Evolutionary conservation across 2,888 invertebrate genomes (phyloP), one percentile per base, ranked within the genome.

Genomic region (Plebejus anna): DNA sequence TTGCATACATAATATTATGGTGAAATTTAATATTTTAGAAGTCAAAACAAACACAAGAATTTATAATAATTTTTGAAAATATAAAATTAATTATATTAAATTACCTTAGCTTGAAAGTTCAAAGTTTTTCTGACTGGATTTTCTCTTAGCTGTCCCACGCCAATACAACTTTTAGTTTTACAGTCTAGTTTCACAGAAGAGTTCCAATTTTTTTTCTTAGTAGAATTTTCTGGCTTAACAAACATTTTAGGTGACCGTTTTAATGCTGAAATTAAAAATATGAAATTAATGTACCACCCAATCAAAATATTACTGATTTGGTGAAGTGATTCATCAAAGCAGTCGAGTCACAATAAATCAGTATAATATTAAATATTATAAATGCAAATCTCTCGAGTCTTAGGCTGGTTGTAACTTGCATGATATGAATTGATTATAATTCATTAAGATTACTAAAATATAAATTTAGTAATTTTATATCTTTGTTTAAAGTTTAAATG

Each of bases 111-210:
- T 79, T 89, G 89, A 81, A 91, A 91, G 77, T 90, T 87, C 0
- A 92, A 85, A n/a, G 88, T 86, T 88, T 94, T 93, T 80, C 90
- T 85, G 1, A 89, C 91, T 76, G 88, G 81, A 79, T 87, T 87
- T 76, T 87, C 79, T 79, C 86, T 89, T 77, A 87, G 80, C 38
- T 88, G 85, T 1, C 86, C 88, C 78, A 88, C 84, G 7, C 84
- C 84, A 70, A 88, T 90, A 75, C 86, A 87, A 80, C 85, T 90
- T 36, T 88, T 82, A 36, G 80, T 86, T 82, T 89, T 91, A 36
- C 84, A 83, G 7, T 88, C 88, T 38, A 91, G 81, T 82, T 93
- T 94, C 0, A 90, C 84, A 28, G 93, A 92, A 0, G 90, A 89
- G 78, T 94, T 93, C 93, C 93, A 94, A n/a, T 79, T 86, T 76